A percentile compares a stretch with the other conserved stretches of the same genome.
phyloP scores from a whole-genome alignment of 2,888 invertebrate species.

The Carabus problematicus region DNA sequence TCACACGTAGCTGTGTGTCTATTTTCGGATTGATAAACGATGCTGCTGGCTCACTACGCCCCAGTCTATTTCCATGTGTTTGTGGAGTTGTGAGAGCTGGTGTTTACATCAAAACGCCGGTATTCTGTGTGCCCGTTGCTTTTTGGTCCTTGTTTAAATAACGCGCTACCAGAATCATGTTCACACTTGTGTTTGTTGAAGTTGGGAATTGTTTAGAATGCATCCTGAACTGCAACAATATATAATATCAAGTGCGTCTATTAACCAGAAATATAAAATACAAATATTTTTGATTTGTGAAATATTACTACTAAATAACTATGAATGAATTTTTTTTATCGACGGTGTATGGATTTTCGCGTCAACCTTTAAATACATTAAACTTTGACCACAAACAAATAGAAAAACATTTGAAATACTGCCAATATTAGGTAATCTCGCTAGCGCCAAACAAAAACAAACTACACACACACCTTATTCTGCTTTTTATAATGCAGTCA shows the following conservation, averaged over 20 bases:
- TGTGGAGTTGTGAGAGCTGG: conserved; percentile 13
- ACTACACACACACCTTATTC: not conserved
- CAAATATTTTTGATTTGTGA: no score
- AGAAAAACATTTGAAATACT: conserved; percentile 1
- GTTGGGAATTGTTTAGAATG: no score
- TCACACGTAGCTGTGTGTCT: conserved; percentile 29
- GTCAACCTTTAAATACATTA: no score
- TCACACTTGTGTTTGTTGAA: no score
- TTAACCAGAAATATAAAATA: no score
- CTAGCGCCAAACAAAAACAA: not conserved
- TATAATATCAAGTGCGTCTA: no score
- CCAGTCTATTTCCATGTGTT: conserved; percentile 35
- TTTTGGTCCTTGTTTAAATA: no score
- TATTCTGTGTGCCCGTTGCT: not conserved
- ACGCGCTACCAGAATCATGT: no score
- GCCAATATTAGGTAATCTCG: conserved; percentile 14
- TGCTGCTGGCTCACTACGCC: conserved; percentile 19
- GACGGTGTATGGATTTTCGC: no score
- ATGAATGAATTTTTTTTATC: no score
- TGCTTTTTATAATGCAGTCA: conserved; percentile 13
- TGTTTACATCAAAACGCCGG: conserved; percentile 33
- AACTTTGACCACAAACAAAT: not conserved
- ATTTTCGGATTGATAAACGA: conserved; percentile 37
- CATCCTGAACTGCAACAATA: no score
- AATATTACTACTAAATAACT: no score